Percentiles rank a stretch among this genome's conserved stretches.
These are phyloP conservation scores for Gobius niger DNA, from an alignment of 2,113 vertebrate genomes.

Conservation along the genomic window DNA sequence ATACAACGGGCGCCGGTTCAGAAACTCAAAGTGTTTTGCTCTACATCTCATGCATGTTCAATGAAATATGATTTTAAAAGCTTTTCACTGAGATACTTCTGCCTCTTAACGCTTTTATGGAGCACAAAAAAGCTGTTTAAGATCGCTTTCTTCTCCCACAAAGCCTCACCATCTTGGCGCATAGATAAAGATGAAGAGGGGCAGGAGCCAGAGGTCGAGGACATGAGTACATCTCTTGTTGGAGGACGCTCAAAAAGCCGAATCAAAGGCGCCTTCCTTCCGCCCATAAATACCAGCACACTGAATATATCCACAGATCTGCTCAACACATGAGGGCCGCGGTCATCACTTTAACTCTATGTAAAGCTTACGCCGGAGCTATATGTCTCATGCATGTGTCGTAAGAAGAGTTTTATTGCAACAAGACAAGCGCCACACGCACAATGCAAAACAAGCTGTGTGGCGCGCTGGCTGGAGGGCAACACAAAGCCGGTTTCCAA, in stretches of 20 bases:
- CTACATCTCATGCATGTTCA: slow-evolving; percentile 14
- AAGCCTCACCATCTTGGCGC: slow-evolving; percentile 18
- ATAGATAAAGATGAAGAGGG: slow-evolving; percentile 51
- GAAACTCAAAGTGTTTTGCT: slow-evolving; percentile 8
- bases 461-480: not conserved
- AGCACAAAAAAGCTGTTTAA: slow-evolving; percentile 1
- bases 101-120: slow-evolving; percentile 28
- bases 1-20: not conserved
- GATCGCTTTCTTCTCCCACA: slow-evolving; percentile 23
- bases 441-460: not conserved
- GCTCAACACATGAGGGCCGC: slow-evolving; percentile 65
- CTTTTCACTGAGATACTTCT: slow-evolving; percentile 34
- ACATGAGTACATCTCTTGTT: slow-evolving; percentile 65
- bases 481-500: not conserved
- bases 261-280: slow-evolving; percentile 68
- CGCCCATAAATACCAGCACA: slow-evolving; percentile 61
- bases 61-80: slow-evolving; percentile 24
- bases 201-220: slow-evolving; percentile 47
- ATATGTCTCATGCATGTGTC: slow-evolving; percentile 10
- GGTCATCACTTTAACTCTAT: slow-evolving; percentile 20
- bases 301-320: slow-evolving; percentile 63
- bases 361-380: not conserved
- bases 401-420: not conserved
- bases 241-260: slow-evolving; percentile 39
- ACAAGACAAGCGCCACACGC: not conserved